Percentiles rank a stretch among this genome's conserved stretches.
Evolutionary conservation across 1,140 invertebrate genomes (phyloP).

Genomic region (Diorhabda carinulata): DNA sequence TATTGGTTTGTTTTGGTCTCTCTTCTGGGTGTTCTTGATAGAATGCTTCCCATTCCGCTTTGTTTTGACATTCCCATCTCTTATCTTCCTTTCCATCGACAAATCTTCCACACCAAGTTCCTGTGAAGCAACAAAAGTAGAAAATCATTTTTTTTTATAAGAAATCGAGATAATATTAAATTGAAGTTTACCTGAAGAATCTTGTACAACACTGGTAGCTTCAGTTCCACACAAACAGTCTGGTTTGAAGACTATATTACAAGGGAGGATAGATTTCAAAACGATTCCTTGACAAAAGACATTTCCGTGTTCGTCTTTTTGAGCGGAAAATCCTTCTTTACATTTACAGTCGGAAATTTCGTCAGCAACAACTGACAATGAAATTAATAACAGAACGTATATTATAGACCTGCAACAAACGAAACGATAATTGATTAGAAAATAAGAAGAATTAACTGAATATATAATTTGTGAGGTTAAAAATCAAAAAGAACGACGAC

Average conservation of each 20-base stretch:
- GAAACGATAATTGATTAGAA: no score
- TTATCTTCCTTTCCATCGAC: conserved; percentile 13
- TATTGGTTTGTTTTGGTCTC: conserved; percentile 4
- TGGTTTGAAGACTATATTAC: conserved; percentile 14
- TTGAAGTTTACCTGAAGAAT: conserved; percentile 13
- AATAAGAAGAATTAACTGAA: no score
- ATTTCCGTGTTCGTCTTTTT: conserved; percentile 4
- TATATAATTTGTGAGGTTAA: no score
- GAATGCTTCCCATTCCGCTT: conserved; percentile 14
- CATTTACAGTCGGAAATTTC: conserved; percentile 19
- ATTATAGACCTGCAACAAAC: no score
- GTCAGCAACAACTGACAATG: background rate
- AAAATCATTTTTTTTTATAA: background rate
- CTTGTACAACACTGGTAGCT: conserved; percentile 13
- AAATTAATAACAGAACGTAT: no score
- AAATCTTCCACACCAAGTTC: conserved; percentile 12
- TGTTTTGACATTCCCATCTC: conserved; percentile 18
- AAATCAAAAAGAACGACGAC: no score
- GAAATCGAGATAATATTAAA: background rate
- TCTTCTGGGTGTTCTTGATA: conserved; percentile 14
- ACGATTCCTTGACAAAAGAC: conserved; percentile 13
- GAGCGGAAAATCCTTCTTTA: conserved; percentile 5
- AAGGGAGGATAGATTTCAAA: conserved; percentile 17
- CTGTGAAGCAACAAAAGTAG: background rate
- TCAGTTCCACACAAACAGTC: conserved; percentile 4